These are phyloP conservation scores for Botrylloides violaceus DNA, from an alignment of 23 tunicate genomes.

Conservation along the genomic window DNA sequence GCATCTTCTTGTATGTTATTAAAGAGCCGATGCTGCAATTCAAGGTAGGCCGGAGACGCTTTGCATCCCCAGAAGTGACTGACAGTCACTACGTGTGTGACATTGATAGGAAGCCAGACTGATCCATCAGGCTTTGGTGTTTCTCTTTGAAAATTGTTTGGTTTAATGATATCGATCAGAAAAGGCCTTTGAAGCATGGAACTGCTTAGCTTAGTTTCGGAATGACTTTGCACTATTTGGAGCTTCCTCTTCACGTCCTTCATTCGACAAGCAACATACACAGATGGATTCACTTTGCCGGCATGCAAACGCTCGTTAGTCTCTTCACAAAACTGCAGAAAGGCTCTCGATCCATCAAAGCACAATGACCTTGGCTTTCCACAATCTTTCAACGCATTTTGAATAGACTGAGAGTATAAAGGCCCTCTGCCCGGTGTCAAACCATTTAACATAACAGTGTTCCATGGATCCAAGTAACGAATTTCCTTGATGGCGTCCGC, in stretches of 20 bases:
- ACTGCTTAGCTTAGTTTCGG: slow-evolving; percentile 10
- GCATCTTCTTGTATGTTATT: slow-evolving; percentile 10
- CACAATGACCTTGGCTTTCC: slow-evolving; percentile 52
- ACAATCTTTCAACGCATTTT: slow-evolving; percentile 29
- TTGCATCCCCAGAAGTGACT: slow-evolving; percentile 59
- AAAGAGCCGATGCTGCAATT: slow-evolving; percentile 9
- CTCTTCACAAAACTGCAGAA: slow-evolving; percentile 56
- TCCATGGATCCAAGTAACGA: slow-evolving; percentile 45
- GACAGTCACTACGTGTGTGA: slow-evolving; percentile 37
- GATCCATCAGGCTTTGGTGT: slow-evolving; percentile 33
- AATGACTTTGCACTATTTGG: slow-evolving; percentile 27
- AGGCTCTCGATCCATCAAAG: slow-evolving; percentile 68
- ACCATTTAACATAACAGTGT: slow-evolving; percentile 55
- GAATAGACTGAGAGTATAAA: slow-evolving; percentile 45
- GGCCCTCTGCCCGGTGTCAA: slow-evolving; percentile 42
- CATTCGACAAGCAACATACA: slow-evolving; percentile 50
- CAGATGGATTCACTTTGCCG: slow-evolving; percentile 56
- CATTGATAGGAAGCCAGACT: slow-evolving; percentile 18
- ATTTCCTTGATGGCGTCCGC: slow-evolving; percentile 36
- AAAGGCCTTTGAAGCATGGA: slow-evolving; percentile 14
- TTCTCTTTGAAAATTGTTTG: slow-evolving; percentile 15
- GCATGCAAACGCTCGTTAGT: slow-evolving; percentile 16
- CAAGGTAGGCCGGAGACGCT: not conserved
- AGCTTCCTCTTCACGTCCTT: slow-evolving; percentile 8
- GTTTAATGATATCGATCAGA: slow-evolving; percentile 22